Percentiles rank a stretch among this genome's conserved stretches.
Conservation (phyloP, 2,888 invertebrate species). For the Eristalis pertinax region DNA sequence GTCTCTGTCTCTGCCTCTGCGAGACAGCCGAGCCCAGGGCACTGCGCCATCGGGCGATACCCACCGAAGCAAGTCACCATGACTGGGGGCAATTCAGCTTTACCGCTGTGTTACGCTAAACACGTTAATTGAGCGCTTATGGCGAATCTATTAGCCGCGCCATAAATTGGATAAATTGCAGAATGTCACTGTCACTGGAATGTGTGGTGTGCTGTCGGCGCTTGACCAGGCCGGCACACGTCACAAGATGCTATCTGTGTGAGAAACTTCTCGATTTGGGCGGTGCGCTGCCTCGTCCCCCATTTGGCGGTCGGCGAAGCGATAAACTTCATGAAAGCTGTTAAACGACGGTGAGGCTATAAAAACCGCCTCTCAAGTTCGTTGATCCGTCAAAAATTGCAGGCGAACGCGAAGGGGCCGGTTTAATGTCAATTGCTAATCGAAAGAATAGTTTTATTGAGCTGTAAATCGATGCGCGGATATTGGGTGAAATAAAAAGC, state of each 20-base stretch:
- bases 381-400: conserved; percentile 15
- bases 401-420: conserved; percentile 13
- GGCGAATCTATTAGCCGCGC: conserved; percentile 41
- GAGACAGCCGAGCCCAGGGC: not conserved
- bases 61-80: not conserved
- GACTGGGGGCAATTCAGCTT: conserved; percentile 32
- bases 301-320: not conserved
- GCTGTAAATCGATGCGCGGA: not conserved
- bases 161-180: conserved; percentile 45
- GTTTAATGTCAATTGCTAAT: conserved; percentile 19
- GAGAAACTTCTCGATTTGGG: not conserved
- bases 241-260: not conserved
- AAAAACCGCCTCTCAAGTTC: conserved; percentile 15
- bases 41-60: not conserved
- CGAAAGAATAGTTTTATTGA: conserved; percentile 18
- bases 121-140: conserved; percentile 53
- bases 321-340: conserved; percentile 11
- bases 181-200: conserved; percentile 23
- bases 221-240: not conserved
- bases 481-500: not conserved
- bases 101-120: conserved; percentile 16
- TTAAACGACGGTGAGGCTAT: conserved; percentile 8
- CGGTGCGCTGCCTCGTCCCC: not conserved
- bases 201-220: not conserved
- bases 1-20: not conserved